Evolutionary conservation across 2,797 vertebrate genomes (phyloP).

Genomic region (Macrochelys suwanniensis): DNA sequence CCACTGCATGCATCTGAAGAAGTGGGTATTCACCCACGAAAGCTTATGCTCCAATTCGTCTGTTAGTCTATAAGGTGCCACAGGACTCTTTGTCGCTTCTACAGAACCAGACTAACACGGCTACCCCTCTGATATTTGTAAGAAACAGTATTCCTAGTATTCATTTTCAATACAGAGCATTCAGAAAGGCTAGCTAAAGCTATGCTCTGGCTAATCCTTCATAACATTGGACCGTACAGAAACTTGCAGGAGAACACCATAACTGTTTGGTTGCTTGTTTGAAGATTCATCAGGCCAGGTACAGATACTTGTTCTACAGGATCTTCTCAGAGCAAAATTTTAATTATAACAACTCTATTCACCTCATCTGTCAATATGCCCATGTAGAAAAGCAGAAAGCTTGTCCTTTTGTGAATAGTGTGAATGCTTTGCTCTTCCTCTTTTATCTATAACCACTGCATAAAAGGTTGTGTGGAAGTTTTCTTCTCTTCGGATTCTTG

Average conservation of each 20-base stretch:
- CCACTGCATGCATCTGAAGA: no score
- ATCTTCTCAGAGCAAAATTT: conserved; percentile 70
- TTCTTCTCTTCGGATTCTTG: neutral
- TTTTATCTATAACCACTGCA: conserved; percentile 46
- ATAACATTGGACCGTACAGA: neutral
- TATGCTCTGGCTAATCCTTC: conserved; percentile 48
- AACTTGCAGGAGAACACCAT: conserved; percentile 3
- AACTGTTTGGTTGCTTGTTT: conserved; percentile 53
- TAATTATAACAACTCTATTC: conserved; percentile 74
- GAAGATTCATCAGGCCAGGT: conserved; percentile 58
- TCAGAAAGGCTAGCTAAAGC: conserved; percentile 49
- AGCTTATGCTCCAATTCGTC: no score
- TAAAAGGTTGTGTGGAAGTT: neutral
- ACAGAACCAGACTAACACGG: no score
- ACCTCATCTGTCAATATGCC: conserved; percentile 55
- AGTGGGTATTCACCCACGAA: no score
- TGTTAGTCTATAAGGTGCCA: no score
- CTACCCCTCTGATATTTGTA: neutral
- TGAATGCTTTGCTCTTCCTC: conserved; percentile 27
- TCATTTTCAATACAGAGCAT: conserved; percentile 40
- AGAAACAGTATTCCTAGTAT: conserved; percentile 2
- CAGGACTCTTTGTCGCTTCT: no score
- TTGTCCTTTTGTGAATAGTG: conserved; percentile 11
- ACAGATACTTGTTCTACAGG: conserved; percentile 68
- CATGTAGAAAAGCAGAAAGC: conserved; percentile 46